Evolutionary conservation across 2,888 invertebrate genomes (phyloP).

Genomic region (Electrophaes corylata): DNA sequence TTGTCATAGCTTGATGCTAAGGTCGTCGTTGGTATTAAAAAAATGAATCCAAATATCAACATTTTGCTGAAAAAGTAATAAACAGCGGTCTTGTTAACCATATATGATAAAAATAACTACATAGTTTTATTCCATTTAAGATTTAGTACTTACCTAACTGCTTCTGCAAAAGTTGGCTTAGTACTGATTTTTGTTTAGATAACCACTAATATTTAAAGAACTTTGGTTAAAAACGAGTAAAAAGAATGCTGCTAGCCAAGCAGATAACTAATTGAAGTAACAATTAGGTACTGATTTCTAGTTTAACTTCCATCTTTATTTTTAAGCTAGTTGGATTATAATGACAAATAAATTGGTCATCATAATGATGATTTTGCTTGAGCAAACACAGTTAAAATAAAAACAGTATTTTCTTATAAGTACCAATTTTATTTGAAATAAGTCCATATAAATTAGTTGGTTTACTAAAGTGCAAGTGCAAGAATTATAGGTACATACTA

Average conservation of each 20-base stretch:
- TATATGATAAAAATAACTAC: too few relatives aligned
- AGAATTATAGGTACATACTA: conserved; percentile 4
- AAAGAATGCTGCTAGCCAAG: conserved; percentile 8
- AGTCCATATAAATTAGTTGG: too few relatives aligned
- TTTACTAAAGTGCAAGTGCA: too few relatives aligned
- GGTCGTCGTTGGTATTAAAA: conserved; percentile 43
- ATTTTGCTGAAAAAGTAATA: conserved; percentile 41
- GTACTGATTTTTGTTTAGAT: conserved; percentile 2
- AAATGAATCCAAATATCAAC: conserved; percentile 38
- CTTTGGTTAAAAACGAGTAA: neutral
- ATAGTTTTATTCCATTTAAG: neutral
- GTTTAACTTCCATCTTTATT: neutral
- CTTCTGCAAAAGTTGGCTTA: neutral
- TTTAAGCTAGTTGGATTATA: neutral
- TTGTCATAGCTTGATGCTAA: conserved; percentile 38
- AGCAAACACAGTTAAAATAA: too few relatives aligned
- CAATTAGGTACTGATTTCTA: neutral
- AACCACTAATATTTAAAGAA: conserved; percentile 18
- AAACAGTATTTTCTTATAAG: too few relatives aligned
- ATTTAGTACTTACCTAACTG: neutral
- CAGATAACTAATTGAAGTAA: neutral
- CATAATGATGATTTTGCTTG: neutral
- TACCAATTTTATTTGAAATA: too few relatives aligned
- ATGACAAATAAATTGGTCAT: neutral
- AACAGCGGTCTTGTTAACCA: too few relatives aligned